Conservation (phyloP, 2,797 vertebrate species). For the Aselliscus stoliczkanus region DNA sequence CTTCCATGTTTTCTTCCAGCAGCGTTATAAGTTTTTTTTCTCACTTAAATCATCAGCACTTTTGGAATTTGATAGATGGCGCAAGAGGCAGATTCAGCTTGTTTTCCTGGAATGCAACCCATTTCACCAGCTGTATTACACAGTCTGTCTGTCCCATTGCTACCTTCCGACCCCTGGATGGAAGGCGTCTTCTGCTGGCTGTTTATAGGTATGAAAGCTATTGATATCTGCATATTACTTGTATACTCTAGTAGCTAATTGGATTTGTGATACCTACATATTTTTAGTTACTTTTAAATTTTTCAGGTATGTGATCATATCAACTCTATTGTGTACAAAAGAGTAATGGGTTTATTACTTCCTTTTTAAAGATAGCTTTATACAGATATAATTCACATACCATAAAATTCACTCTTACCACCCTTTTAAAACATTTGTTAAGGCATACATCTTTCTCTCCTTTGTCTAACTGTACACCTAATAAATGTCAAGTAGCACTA, state of each 20-base stretch:
- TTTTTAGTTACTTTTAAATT: neutral
- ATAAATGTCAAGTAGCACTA: neutral
- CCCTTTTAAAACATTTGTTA: neutral
- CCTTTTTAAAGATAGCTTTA: neutral
- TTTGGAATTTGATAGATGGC: neutral
- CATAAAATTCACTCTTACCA: neutral
- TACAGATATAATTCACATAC: neutral
- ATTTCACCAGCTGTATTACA: neutral
- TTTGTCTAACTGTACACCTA: neutral
- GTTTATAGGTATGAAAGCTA: neutral
- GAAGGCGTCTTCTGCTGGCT: neutral
- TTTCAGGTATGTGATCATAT: neutral
- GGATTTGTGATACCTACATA: neutral
- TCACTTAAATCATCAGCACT: neutral
- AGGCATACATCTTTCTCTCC: neutral
- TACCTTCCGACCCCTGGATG: neutral
- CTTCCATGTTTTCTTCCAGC: neutral
- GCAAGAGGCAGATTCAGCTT: neutral
- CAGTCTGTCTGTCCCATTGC: rapidly evolving
- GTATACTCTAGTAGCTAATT: neutral
- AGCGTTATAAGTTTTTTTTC: neutral
- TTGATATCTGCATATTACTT: neutral
- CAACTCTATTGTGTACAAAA: neutral
- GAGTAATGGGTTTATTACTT: neutral
- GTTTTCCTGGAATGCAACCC: neutral